phyloP scores from a whole-genome alignment of 2,113 vertebrate species.

The Ovibos moschatus region DNA sequence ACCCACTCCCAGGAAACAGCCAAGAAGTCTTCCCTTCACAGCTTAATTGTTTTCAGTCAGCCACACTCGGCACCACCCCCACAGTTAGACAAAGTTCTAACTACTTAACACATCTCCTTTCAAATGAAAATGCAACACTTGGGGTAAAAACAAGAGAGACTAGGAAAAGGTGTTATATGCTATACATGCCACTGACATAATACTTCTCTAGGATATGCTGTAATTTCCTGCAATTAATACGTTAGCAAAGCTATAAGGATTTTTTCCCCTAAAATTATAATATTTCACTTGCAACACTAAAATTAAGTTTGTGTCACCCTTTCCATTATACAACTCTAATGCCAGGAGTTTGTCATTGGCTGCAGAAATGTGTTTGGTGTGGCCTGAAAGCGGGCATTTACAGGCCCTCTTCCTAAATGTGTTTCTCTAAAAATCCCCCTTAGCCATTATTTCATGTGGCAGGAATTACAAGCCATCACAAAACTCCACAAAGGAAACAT shows the following conservation, averaged over 20 bases:
- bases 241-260: conserved; percentile 76
- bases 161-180: conserved; percentile 79
- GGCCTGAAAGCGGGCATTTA: conserved; percentile 61
- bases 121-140: conserved; percentile 72
- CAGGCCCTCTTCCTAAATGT: neutral
- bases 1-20: neutral
- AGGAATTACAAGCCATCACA: conserved; percentile 40
- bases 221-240: conserved; percentile 87
- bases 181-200: conserved; percentile 81
- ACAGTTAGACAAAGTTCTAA: conserved; percentile 64
- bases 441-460: conserved; percentile 22
- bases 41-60: conserved; percentile 41
- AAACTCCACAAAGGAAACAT: conserved; percentile 19
- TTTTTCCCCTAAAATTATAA: conserved; percentile 78
- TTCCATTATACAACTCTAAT: conserved; percentile 80
- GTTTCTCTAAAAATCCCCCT: conserved; percentile 29
- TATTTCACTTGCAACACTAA: conserved; percentile 79
- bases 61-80: neutral
- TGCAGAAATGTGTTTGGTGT: conserved; percentile 70
- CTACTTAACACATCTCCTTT: conserved; percentile 64
- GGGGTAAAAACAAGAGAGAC: conserved; percentile 76
- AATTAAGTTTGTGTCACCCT: conserved; percentile 83
- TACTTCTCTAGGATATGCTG: conserved; percentile 83
- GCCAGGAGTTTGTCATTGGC: conserved; percentile 75
- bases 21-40: neutral